These are phyloP conservation scores for Rhabdornis inornatus DNA, from an alignment of 2,113 vertebrate genomes.

Conservation along the genomic window DNA sequence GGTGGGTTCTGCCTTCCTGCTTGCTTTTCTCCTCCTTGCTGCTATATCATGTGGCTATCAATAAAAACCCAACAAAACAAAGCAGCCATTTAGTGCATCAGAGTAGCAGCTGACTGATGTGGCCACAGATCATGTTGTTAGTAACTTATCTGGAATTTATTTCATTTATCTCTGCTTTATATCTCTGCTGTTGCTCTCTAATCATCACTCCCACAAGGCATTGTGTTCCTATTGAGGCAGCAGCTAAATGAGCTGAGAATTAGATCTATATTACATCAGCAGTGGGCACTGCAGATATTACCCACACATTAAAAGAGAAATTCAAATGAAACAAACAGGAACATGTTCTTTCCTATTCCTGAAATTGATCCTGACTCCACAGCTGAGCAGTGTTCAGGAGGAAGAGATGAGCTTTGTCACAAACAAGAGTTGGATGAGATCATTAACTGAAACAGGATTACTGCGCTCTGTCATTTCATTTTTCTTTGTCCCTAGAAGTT, in stretches of 20 bases:
- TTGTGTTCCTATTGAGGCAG: slow-evolving; percentile 55
- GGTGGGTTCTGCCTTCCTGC: not conserved
- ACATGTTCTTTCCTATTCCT: slow-evolving; percentile 11
- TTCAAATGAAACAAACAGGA: slow-evolving; percentile 52
- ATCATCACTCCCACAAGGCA: slow-evolving; percentile 67
- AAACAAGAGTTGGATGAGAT: not conserved
- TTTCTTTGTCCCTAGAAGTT: not conserved
- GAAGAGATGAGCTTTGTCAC: not conserved
- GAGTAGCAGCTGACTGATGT: slow-evolving; percentile 21
- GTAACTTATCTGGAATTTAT: slow-evolving; percentile 23
- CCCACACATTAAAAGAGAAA: slow-evolving; percentile 58
- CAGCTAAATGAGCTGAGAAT: slow-evolving; percentile 68
- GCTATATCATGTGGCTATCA: not conserved
- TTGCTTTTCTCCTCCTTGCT: not conserved
- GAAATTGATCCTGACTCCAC: not conserved
- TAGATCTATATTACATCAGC: slow-evolving; percentile 55
- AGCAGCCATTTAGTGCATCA: not conserved
- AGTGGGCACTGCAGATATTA: slow-evolving; percentile 50
- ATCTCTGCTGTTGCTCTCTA: slow-evolving; percentile 58
- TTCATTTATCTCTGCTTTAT: slow-evolving; percentile 29
- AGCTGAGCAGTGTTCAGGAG: not conserved
- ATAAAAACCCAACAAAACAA: not conserved
- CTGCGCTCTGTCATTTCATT: not conserved
- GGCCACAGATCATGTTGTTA: slow-evolving; percentile 21
- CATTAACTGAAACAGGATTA: slow-evolving; percentile 1